Evolutionary conservation across 2,113 vertebrate genomes (phyloP).

Genomic region (Psettodes erumei): DNA sequence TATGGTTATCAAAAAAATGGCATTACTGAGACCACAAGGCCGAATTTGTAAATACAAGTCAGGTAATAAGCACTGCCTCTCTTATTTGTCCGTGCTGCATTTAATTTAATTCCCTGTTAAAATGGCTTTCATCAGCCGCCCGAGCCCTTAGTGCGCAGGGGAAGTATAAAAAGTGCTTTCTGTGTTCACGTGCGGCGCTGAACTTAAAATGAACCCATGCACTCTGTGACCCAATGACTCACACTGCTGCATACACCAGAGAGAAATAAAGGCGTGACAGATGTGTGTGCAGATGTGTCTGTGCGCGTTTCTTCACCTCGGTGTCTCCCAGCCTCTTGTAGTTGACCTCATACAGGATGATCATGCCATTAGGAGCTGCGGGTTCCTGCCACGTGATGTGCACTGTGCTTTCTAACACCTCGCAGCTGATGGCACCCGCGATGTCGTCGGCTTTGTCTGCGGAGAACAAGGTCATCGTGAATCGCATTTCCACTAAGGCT

Average conservation of each 20-base stretch:
- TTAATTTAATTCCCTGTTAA: conserved; percentile 7
- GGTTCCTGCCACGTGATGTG: conserved; percentile 92
- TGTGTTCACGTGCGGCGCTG: conserved; percentile 7
- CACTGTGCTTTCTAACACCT: conserved; percentile 86
- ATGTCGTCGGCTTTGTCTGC: conserved; percentile 95
- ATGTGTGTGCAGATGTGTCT: conserved; percentile 19
- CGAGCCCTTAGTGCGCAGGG: conserved; percentile 22
- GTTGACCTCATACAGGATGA: conserved; percentile 94
- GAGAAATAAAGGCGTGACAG: conserved; percentile 11
- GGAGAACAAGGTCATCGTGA: conserved; percentile 8
- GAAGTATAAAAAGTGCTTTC: conserved; percentile 9
- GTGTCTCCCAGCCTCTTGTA: conserved; percentile 90
- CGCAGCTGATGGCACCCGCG: conserved; percentile 80
- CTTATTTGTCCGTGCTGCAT: not conserved
- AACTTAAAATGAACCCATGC: conserved; percentile 18
- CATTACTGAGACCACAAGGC: not conserved
- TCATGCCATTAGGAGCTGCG: conserved; percentile 90
- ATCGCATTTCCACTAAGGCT: not conserved
- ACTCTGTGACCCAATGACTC: not conserved
- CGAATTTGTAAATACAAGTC: conserved; percentile 8
- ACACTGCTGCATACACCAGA: not conserved
- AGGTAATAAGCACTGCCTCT: conserved; percentile 12
- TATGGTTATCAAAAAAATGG: conserved; percentile 25
- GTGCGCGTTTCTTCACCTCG: conserved; percentile 84
- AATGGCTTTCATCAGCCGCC: conserved; percentile 1